These are phyloP conservation scores for Anarhynchus alexandrinus DNA, from an alignment of 2,113 vertebrate species.

Conservation along the genomic window DNA sequence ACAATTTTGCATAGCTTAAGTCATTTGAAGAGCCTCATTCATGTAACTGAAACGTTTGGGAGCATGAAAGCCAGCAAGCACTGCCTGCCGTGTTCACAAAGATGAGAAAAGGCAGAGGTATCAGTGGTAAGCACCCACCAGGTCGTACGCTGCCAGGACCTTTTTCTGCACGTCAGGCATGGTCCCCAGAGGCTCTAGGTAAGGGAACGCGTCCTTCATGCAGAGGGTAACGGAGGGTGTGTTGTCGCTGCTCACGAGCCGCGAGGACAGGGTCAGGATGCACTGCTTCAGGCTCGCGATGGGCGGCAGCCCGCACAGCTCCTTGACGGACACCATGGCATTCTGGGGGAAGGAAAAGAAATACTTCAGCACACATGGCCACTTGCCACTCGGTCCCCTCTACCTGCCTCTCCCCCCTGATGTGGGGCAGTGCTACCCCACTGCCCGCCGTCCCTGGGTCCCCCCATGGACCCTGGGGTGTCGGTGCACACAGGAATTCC, in stretches of 20 bases:
- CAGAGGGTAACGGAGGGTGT: slow-evolving; percentile 80
- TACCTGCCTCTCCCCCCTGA: background rate
- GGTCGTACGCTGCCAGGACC: slow-evolving; percentile 87
- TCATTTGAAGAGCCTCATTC: background rate
- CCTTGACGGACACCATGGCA: slow-evolving; percentile 87
- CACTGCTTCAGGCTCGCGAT: slow-evolving; percentile 96
- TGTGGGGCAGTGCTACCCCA: fast-evolving
- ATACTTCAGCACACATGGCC: background rate
- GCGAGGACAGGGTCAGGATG: slow-evolving; percentile 88
- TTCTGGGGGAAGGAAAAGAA: slow-evolving; percentile 73
- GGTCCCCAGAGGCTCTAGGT: slow-evolving; percentile 82
- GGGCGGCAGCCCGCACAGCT: slow-evolving; percentile 94
- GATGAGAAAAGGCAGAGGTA: background rate
- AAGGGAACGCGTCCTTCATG: slow-evolving; percentile 88
- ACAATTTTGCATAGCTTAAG: background rate
- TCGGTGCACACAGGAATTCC: background rate
- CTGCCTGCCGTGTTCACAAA: fast-evolving
- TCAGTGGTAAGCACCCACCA: slow-evolving; percentile 71
- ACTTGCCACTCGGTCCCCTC: fast-evolving
- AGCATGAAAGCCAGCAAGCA: background rate
- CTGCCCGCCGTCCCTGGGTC: fast-evolving
- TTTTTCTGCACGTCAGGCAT: slow-evolving; percentile 87
- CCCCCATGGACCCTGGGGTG: fast-evolving
- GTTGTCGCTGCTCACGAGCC: slow-evolving; percentile 84
- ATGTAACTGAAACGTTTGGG: background rate